These are phyloP conservation scores for Aplocera efformata DNA, from an alignment of 2,888 invertebrate genomes.

Conservation along the genomic window DNA sequence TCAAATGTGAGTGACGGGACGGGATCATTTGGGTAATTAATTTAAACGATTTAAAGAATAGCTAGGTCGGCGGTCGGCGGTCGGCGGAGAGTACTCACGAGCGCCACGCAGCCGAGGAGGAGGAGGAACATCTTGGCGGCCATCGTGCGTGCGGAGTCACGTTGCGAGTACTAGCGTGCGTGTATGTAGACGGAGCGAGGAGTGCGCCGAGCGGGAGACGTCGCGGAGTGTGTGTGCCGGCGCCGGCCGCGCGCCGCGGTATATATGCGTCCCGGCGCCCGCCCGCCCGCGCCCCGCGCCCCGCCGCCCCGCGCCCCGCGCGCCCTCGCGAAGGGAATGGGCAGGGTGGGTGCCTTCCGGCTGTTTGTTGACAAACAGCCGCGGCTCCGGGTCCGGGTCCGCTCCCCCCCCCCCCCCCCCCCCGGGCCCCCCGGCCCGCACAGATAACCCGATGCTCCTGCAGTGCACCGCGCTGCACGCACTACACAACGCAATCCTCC, in stretches of 20 bases:
- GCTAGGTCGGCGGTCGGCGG: too few relatives aligned
- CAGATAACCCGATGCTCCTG: conserved; percentile 6
- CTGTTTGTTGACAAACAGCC: conserved; percentile 23
- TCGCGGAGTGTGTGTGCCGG: conserved; percentile 41
- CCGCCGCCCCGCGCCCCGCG: conserved; percentile 33
- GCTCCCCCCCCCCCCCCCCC: not conserved
- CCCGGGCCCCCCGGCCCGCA: conserved; percentile 7
- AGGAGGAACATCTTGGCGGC: conserved; percentile 50
- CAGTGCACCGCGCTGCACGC: not conserved
- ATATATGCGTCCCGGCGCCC: conserved; percentile 36
- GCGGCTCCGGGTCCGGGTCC: conserved; percentile 30
- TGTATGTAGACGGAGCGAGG: conserved; percentile 11
- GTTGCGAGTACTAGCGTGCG: too few relatives aligned
- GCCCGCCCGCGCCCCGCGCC: conserved; percentile 25
- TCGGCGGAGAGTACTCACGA: conserved; percentile 68
- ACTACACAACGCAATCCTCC: too few relatives aligned
- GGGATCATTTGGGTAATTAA: too few relatives aligned
- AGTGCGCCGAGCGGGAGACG: conserved; percentile 34
- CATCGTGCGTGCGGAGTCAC: conserved; percentile 47
- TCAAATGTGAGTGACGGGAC: too few relatives aligned
- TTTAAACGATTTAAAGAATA: too few relatives aligned
- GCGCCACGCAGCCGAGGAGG: conserved; percentile 57
- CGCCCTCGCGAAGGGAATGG: conserved; percentile 18
- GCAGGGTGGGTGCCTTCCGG: too few relatives aligned
- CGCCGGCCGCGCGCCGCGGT: conserved; percentile 23